Conservation (phyloP, 2,797 vertebrate genomes). For the Siniperca undulata region DNA sequence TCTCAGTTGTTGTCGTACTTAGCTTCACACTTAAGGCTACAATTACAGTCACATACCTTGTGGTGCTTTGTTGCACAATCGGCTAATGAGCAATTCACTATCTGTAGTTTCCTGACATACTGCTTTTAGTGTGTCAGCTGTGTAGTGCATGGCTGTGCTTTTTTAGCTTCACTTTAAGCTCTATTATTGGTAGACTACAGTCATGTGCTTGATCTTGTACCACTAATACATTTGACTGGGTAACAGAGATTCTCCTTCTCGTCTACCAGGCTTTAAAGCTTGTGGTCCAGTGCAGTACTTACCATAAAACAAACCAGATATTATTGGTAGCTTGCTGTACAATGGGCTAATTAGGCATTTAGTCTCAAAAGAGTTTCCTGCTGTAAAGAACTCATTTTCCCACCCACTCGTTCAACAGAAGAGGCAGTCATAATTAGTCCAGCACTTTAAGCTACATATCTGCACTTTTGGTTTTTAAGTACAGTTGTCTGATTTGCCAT, state of each 20-base stretch:
- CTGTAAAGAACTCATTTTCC: constrained; percentile 58
- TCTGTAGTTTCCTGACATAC: constrained; percentile 48
- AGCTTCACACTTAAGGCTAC: constrained; percentile 65
- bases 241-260: constrained; percentile 31
- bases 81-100: constrained; percentile 69
- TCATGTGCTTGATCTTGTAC: constrained; percentile 20
- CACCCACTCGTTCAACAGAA: constrained; percentile 46
- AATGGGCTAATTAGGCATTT: constrained; percentile 68
- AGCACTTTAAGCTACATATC: constrained; percentile 46
- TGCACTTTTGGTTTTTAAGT: constrained; percentile 53
- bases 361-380: constrained; percentile 51
- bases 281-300: constrained; percentile 45
- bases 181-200: constrained; percentile 33
- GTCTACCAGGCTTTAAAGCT: constrained; percentile 24
- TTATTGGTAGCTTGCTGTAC: constrained; percentile 42
- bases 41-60: constrained; percentile 65
- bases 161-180: constrained; percentile 46
- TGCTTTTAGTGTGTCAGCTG: constrained; percentile 16
- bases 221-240: constrained; percentile 16
- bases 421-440: constrained; percentile 55
- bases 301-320: constrained; percentile 49
- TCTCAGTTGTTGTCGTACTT: constrained; percentile 59
- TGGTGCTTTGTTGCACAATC: constrained; percentile 61
- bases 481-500: constrained; percentile 60
- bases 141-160: constrained; percentile 24